Percentiles rank a stretch among this genome's conserved stretches.
Evolutionary conservation across 2,888 invertebrate species (phyloP).

Genomic region (Drosophila putrida): DNA sequence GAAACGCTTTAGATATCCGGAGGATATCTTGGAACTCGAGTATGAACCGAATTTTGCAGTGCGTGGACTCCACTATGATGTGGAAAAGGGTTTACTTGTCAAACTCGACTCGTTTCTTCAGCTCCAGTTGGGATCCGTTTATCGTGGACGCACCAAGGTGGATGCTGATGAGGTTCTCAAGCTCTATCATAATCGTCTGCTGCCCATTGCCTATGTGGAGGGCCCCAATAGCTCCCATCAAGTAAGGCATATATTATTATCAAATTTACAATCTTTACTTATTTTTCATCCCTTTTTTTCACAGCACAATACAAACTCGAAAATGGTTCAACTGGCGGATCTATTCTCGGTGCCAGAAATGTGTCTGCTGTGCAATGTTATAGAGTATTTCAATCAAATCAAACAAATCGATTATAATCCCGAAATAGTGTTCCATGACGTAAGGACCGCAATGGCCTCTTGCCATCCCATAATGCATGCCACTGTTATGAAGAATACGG

Average conservation of each 20-base stretch:
- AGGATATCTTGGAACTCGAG: slow-evolving; percentile 91
- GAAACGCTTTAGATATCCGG: slow-evolving; percentile 96
- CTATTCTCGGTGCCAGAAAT: slow-evolving; percentile 98
- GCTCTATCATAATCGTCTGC: slow-evolving; percentile 93
- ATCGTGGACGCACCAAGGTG: slow-evolving; percentile 93
- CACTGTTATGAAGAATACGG: slow-evolving; percentile 92
- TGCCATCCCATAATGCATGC: slow-evolving; percentile 96
- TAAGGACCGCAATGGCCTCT: slow-evolving; percentile 94
- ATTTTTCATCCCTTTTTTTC: slow-evolving; percentile 1
- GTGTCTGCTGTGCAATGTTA: slow-evolving; percentile 96
- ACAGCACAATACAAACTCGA: slow-evolving; percentile 85
- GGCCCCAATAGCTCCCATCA: slow-evolving; percentile 88
- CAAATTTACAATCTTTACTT: neutral
- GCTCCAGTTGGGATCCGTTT: slow-evolving; percentile 98
- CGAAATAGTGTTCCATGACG: slow-evolving; percentile 97
- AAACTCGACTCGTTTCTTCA: slow-evolving; percentile 98
- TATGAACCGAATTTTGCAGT: slow-evolving; percentile 98
- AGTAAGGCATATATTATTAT: neutral
- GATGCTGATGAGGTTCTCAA: slow-evolving; percentile 93
- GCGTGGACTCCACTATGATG: slow-evolving; percentile 98
- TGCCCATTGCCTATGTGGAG: slow-evolving; percentile 95
- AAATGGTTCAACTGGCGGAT: slow-evolving; percentile 98
- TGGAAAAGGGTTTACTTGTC: slow-evolving; percentile 95
- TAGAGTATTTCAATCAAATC: slow-evolving; percentile 95
- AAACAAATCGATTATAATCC: slow-evolving; percentile 97